Conservation (phyloP, 2,113 vertebrate species). For the Hydrochoerus hydrochaeris region DNA sequence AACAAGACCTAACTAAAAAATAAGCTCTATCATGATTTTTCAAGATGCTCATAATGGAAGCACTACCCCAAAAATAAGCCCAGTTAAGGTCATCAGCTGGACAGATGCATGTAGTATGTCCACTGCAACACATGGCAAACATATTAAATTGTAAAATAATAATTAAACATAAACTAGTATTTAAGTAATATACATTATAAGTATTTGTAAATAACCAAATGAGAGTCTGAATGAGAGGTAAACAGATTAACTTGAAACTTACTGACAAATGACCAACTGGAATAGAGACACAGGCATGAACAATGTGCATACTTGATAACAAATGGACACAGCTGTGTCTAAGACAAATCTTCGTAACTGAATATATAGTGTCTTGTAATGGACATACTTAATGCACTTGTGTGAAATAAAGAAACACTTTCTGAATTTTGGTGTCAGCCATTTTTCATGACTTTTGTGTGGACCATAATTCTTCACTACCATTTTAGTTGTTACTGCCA, state of each 20-base stretch:
- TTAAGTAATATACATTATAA: background rate
- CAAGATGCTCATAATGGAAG: background rate
- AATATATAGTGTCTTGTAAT: background rate
- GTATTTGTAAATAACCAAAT: background rate
- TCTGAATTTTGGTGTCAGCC: background rate
- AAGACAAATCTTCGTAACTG: background rate
- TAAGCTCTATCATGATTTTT: background rate
- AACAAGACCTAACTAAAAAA: background rate
- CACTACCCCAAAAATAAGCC: background rate
- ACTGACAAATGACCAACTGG: background rate
- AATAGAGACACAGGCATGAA: background rate
- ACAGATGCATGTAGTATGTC: background rate
- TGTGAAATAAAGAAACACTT: background rate
- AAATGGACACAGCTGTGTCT: background rate
- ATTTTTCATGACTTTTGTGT: background rate
- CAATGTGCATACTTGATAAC: background rate
- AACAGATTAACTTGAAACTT: background rate
- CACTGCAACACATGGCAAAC: background rate
- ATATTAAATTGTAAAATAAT: background rate
- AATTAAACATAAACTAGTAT: background rate
- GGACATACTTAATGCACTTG: background rate
- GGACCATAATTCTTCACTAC: background rate
- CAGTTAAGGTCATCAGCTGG: background rate
- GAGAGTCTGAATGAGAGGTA: background rate
- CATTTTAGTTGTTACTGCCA: background rate